Evolutionary conservation across 1,140 invertebrate species (phyloP).

Genomic region (Drosophila hydei): DNA sequence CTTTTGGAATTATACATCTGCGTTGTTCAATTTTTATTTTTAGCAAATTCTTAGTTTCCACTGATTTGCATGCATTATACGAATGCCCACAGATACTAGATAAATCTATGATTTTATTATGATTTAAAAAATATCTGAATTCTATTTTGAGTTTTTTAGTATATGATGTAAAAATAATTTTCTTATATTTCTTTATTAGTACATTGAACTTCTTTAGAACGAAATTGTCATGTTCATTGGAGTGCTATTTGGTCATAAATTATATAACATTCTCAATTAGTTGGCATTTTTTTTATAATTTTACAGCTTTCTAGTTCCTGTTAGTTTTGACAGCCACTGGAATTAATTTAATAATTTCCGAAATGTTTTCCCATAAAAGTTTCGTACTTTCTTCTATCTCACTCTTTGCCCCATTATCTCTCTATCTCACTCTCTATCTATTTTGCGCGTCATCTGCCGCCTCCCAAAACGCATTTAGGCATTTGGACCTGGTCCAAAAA

Average conservation of each 20-base stretch:
- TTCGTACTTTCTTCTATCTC: background rate
- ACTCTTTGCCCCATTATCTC: background rate
- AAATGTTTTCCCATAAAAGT: constrained; percentile 12
- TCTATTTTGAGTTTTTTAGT: background rate
- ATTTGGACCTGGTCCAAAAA: constrained; percentile 56
- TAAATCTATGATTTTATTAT: constrained; percentile 27
- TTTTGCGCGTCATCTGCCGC: constrained; percentile 49
- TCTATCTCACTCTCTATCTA: background rate
- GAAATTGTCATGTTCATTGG: too few relatives aligned
- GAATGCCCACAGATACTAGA: constrained; percentile 33
- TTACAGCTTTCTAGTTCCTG: background rate
- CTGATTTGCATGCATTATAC: constrained; percentile 48
- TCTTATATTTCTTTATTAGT: background rate
- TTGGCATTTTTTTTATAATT: constrained; percentile 5
- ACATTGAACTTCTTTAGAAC: constrained; percentile 12
- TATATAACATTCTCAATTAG: too few relatives aligned
- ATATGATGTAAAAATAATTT: background rate
- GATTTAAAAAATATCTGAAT: constrained; percentile 4
- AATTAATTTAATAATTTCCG: constrained; percentile 15
- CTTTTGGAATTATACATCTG: constrained; percentile 52
- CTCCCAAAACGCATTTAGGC: constrained; percentile 69
- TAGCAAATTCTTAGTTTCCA: constrained; percentile 37
- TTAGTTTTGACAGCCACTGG: background rate
- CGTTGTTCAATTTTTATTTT: constrained; percentile 48
- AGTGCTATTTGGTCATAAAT: too few relatives aligned